Conservation (phyloP, 35 echinoderm and acorn worm genomes). For the Hemicentrotus pulcherrimus region DNA sequence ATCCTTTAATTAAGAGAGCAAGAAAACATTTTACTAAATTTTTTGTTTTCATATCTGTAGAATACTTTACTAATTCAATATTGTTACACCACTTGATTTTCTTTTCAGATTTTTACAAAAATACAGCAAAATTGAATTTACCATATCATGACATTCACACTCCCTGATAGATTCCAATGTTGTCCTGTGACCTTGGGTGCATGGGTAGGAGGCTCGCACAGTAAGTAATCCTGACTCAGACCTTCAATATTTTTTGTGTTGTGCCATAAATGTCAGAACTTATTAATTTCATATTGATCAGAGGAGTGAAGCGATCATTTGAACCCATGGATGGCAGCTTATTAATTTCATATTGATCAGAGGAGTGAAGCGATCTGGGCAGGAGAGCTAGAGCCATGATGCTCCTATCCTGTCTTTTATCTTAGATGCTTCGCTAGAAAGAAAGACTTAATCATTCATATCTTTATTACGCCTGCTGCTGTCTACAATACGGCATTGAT, state of each 20-base stretch:
- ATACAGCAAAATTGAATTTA: neutral
- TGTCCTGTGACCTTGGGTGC: neutral
- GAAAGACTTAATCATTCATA: neutral
- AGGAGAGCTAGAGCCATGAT: neutral
- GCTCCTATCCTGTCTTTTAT: neutral
- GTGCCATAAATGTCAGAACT: constrained; percentile 2
- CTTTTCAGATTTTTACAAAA: neutral
- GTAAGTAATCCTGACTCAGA: neutral
- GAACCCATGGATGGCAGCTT: constrained; percentile 3
- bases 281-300: constrained; percentile 11
- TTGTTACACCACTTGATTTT: no score
- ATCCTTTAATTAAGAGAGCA: no score
- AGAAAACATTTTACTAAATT: no score
- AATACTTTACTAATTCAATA: no score
- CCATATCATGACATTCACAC: neutral
- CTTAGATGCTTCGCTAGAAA: neutral
- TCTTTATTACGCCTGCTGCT: neutral
- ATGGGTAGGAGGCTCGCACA: neutral
- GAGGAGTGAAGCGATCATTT: no score
- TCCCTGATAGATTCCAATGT: neutral
- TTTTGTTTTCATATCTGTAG: no score
- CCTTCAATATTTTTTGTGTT: neutral
- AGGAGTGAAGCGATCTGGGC: neutral
- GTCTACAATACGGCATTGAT: neutral
- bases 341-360: neutral